These are phyloP conservation scores for Alexandromys fortis DNA, from an alignment of 2,113 vertebrate species.

Conservation along the genomic window DNA sequence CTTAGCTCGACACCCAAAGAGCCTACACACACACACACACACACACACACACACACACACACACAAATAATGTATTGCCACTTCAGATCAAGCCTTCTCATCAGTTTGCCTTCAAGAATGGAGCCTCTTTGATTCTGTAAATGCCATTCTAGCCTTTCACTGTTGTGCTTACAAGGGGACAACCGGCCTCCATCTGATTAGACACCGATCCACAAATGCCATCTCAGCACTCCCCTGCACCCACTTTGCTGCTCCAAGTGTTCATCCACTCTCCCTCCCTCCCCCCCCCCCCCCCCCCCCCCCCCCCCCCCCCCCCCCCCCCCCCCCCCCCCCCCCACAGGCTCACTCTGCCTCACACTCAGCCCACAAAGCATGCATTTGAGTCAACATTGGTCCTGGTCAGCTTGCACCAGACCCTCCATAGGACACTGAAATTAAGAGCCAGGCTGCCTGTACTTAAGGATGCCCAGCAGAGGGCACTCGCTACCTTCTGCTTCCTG, in stretches of 20 bases:
- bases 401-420: not conserved
- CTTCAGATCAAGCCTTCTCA: not conserved
- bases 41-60: not conserved
- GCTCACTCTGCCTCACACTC: not conserved
- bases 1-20: not conserved
- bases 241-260: not conserved
- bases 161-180: not conserved
- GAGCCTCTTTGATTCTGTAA: conserved; percentile 1
- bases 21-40: not conserved
- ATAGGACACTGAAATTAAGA: not conserved
- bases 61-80: not conserved
- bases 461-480: not conserved
- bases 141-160: not conserved
- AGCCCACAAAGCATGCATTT: not conserved
- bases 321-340: too few species aligned
- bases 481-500: not conserved
- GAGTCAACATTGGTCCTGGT: not conserved
- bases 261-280: not conserved
- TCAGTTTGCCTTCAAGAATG: not conserved
- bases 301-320: not conserved
- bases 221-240: not conserved
- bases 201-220: not conserved
- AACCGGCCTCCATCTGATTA: not conserved
- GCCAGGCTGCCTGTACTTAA: not conserved
- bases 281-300: not conserved